Percentiles rank a stretch among this genome's conserved stretches.
Conservation (phyloP, 92 coral and sea anemone species). For the Montipora capitata region DNA sequence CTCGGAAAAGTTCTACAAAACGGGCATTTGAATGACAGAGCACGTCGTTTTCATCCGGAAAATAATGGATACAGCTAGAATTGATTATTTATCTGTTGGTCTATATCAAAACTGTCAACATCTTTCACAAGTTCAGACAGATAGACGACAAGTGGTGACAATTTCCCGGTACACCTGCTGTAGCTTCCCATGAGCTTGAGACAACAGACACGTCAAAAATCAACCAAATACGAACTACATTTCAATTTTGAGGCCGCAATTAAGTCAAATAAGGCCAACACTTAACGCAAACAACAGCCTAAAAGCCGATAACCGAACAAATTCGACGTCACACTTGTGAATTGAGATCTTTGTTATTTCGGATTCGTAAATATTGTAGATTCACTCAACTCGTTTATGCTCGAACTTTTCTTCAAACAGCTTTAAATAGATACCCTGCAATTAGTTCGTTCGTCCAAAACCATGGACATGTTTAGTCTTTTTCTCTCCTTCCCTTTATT, state of each 20-base stretch:
- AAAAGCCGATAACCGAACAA: background rate
- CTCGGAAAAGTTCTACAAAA: background rate
- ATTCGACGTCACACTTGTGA: background rate
- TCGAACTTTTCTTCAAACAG: background rate
- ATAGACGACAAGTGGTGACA: constrained; percentile 50
- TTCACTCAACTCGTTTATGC: background rate
- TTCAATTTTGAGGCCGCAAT: background rate
- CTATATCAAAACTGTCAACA: constrained; percentile 49
- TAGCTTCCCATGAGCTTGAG: background rate
- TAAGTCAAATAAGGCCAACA: background rate
- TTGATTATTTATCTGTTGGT: constrained; percentile 52
- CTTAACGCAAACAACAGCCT: background rate
- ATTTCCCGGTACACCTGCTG: constrained; percentile 43
- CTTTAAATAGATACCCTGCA: background rate
- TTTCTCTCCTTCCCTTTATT: background rate
- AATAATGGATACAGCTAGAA: constrained; percentile 47
- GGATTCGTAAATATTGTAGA: background rate
- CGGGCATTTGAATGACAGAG: constrained; percentile 17
- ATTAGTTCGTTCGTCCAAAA: background rate
- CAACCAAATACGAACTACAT: background rate
- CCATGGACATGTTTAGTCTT: background rate
- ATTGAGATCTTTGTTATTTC: background rate
- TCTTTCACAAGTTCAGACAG: constrained; percentile 41
- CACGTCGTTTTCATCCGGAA: constrained; percentile 18
- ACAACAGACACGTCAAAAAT: background rate